Evolutionary conservation across 1,140 invertebrate genomes (phyloP).

Genomic region (Solenopsis fugax): DNA sequence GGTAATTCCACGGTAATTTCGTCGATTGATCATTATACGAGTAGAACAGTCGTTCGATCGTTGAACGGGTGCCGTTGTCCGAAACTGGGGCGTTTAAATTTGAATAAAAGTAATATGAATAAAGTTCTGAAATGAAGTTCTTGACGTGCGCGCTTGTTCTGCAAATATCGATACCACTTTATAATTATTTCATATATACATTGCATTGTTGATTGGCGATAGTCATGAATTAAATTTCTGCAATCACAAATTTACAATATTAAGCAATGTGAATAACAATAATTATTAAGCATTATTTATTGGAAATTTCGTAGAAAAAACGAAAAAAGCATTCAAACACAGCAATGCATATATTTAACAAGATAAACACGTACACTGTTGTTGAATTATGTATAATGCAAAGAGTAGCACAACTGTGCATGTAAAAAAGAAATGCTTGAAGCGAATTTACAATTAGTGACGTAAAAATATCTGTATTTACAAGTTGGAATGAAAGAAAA

Average conservation of each 20-base stretch:
- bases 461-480: conserved; percentile 11
- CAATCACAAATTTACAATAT: conserved; percentile 16
- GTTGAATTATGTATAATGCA: neutral
- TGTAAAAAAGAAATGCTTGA: neutral
- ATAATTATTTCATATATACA: conserved; percentile 8
- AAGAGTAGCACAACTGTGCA: neutral
- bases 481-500: neutral
- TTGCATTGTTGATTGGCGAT: conserved; percentile 12
- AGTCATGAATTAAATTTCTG: conserved; percentile 26
- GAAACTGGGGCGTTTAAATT: conserved; percentile 8
- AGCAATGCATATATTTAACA: neutral
- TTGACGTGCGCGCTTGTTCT: neutral
- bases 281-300: conserved; percentile 20
- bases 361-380: neutral
- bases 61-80: neutral
- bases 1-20: neutral
- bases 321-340: neutral
- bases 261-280: conserved; percentile 14
- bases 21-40: neutral
- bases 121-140: neutral
- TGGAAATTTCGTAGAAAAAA: neutral
- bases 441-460: neutral
- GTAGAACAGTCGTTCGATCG: neutral
- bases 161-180: conserved; percentile 4
- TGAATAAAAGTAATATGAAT: conserved; percentile 8